Conservation (phyloP, 2,797 vertebrate genomes). For the Falco cherrug region DNA sequence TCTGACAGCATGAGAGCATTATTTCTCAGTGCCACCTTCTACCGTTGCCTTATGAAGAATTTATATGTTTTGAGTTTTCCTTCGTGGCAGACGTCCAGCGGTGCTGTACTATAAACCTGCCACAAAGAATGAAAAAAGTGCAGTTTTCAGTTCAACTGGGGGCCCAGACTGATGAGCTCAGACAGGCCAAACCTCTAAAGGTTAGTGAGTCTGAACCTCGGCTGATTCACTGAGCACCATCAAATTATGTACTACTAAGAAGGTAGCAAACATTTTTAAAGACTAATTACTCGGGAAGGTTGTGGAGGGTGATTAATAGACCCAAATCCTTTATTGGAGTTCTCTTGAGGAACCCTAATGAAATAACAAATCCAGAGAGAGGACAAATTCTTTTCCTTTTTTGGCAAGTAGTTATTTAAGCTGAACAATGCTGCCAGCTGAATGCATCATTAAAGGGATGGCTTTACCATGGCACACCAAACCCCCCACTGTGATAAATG, state of each 20-base stretch:
- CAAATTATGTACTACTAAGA: constrained; percentile 37
- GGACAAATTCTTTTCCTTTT: constrained; percentile 69
- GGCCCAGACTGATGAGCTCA: constrained; percentile 42
- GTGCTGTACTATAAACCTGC: constrained; percentile 45
- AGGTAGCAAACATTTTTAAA: constrained; percentile 50
- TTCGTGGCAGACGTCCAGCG: constrained; percentile 30
- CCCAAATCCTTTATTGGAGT: constrained; percentile 60
- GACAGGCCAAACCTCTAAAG: constrained; percentile 18
- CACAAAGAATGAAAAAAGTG: constrained; percentile 34
- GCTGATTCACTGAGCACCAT: background rate
- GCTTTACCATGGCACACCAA: constrained; percentile 23
- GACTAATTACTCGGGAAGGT: constrained; percentile 52
- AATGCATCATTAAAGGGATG: constrained; percentile 46
- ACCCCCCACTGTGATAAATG: constrained; percentile 53
- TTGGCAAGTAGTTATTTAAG: constrained; percentile 59
- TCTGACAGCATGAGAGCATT: constrained; percentile 38
- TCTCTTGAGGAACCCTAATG: constrained; percentile 59
- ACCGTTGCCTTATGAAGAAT: constrained; percentile 61
- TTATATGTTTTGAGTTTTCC: constrained; percentile 61
- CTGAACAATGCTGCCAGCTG: constrained; percentile 38
- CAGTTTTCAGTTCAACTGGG: constrained; percentile 22
- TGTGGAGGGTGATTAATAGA: constrained; percentile 62
- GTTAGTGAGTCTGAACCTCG: constrained; percentile 24
- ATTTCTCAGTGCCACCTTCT: constrained; percentile 48
- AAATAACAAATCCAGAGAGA: constrained; percentile 60